Percentiles rank a stretch among this genome's conserved stretches.
These are phyloP conservation scores for Tillus elongatus DNA, from an alignment of 2,888 invertebrate species.

Conservation along the genomic window DNA sequence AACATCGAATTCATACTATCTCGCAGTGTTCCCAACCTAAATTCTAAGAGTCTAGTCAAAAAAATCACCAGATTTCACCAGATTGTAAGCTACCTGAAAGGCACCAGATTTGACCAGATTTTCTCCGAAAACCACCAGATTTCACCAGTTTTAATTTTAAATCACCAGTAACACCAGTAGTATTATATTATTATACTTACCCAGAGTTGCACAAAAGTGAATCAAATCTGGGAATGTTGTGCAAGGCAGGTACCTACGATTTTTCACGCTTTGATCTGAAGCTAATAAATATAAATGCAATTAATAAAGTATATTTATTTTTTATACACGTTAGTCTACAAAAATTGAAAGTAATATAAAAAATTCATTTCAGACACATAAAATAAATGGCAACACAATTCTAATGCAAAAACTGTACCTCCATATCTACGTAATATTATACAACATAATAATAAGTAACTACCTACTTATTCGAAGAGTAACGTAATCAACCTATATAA, in stretches of 20 bases:
- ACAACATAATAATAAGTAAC: background rate
- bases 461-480: background rate
- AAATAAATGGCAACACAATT: background rate
- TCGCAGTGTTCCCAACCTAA: background rate
- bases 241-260: too few relatives aligned
- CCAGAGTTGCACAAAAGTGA: conserved; percentile 2
- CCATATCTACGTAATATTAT: background rate
- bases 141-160: conserved; percentile 3
- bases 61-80: conserved; percentile 6
- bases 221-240: too few relatives aligned
- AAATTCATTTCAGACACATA: too few relatives aligned
- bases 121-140: conserved; percentile 5
- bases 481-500: conserved; percentile 1
- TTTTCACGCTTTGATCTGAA: too few relatives aligned
- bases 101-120: background rate
- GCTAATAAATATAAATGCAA: too few relatives aligned
- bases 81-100: conserved; percentile 3
- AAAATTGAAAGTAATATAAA: too few relatives aligned
- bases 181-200: background rate
- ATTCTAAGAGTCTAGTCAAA: conserved; percentile 4
- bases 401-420: conserved; percentile 2
- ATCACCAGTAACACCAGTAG: background rate
- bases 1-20: too few relatives aligned
- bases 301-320: background rate
- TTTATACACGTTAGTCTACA: background rate